These are phyloP conservation scores for Drosophila conformis DNA, from an alignment of 2,888 invertebrate genomes.

Conservation along the genomic window DNA sequence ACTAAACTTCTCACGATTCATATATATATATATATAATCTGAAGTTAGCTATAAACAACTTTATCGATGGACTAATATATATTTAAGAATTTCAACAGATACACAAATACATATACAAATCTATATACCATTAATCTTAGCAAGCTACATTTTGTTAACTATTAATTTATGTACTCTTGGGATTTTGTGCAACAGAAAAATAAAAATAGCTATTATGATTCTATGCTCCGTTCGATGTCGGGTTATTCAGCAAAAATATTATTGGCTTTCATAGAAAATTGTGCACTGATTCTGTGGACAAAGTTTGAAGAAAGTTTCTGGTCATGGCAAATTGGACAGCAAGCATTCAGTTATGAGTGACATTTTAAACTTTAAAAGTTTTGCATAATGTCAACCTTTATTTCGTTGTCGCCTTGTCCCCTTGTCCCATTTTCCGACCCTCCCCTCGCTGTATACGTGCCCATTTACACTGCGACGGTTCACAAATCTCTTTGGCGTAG, in stretches of 20 bases:
- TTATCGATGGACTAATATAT: background rate
- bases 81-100: background rate
- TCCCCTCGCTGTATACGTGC: constrained; percentile 7
- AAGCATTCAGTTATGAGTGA: constrained; percentile 23
- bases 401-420: background rate
- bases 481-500: constrained; percentile 52
- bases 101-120: background rate
- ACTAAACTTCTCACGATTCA: no score
- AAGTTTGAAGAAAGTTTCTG: constrained; percentile 47
- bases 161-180: background rate
- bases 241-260: constrained; percentile 15
- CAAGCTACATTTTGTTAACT: background rate
- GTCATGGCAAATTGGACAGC: constrained; percentile 49
- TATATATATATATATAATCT: no score
- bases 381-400: constrained; percentile 45
- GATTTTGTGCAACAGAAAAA: background rate
- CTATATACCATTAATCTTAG: background rate
- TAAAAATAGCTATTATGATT: constrained; percentile 16
- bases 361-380: constrained; percentile 51
- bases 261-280: constrained; percentile 23
- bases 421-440: background rate
- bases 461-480: constrained; percentile 48
- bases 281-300: constrained; percentile 21
- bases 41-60: no score
- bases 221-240: constrained; percentile 24